These are phyloP conservation scores for Zele albiditarsus DNA, from an alignment of 2,888 invertebrate species.

Conservation along the genomic window DNA sequence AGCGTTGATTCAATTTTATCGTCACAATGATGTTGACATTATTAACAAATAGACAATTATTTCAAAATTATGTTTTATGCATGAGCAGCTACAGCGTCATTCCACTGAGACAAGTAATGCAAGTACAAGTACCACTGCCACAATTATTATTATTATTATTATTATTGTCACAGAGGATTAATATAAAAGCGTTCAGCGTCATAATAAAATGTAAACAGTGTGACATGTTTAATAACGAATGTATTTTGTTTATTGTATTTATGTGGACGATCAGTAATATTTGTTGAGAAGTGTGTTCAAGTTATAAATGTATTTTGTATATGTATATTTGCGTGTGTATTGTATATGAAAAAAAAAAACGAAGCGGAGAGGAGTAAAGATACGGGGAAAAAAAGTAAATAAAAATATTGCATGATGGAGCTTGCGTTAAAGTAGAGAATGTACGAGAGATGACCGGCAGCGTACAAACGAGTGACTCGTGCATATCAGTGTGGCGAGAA, in stretches of 20 bases:
- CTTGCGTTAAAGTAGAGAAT: neutral
- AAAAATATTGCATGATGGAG: neutral
- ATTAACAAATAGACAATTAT: conserved; percentile 23
- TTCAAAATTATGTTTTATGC: conserved; percentile 36
- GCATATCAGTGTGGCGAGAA: conserved; percentile 33
- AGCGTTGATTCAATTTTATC: conserved; percentile 25
- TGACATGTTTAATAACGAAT: neutral
- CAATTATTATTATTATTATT: conserved; percentile 39
- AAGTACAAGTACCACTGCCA: conserved; percentile 40
- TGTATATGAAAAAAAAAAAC: neutral
- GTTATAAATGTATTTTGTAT: neutral
- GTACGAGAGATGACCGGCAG: conserved; percentile 25
- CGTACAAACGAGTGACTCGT: conserved; percentile 37
- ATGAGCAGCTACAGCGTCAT: conserved; percentile 23
- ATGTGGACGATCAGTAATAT: conserved; percentile 30
- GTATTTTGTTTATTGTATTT: neutral
- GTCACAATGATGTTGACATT: conserved; percentile 52
- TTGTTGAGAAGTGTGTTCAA: neutral
- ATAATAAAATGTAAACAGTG: conserved; percentile 51
- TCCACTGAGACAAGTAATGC: conserved; percentile 37
- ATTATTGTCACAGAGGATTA: conserved; percentile 25
- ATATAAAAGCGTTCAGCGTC: conserved; percentile 38
- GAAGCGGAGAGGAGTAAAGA: neutral
- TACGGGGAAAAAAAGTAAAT: neutral
- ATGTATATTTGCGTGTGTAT: too few relatives aligned